A percentile compares a stretch with the other conserved stretches of the same genome.
phyloP scores from a whole-genome alignment of 2,797 vertebrate species.

The Sarcophilus harrisii region DNA sequence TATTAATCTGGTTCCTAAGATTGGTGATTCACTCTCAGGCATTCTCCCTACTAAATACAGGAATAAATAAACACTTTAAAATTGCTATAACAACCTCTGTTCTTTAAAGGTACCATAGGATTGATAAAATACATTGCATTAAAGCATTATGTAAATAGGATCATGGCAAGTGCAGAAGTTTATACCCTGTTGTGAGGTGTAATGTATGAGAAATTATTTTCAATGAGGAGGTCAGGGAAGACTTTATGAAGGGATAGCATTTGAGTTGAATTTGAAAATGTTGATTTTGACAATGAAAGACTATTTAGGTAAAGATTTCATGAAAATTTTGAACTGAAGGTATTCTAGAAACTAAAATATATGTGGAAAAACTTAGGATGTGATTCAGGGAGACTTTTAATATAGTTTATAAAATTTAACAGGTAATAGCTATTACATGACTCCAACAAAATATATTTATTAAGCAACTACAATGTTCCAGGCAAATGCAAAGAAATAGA shows the following conservation, averaged over 20 bases:
- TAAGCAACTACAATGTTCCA: background rate
- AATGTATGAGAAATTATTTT: background rate
- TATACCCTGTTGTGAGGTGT: background rate
- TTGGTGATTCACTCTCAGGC: background rate
- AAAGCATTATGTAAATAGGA: background rate
- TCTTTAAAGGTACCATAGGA: background rate
- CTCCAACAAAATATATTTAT: background rate
- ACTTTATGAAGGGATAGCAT: background rate
- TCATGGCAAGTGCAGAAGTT: background rate
- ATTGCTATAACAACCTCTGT: background rate
- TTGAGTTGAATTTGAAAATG: background rate
- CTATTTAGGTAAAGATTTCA: background rate
- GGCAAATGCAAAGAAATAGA: too few species aligned
- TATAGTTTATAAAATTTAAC: too few species aligned
- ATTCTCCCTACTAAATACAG: background rate
- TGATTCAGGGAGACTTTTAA: background rate
- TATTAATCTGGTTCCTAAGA: background rate
- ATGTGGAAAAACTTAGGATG: background rate
- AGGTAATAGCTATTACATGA: background rate
- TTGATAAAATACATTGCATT: background rate
- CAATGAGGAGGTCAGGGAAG: background rate
- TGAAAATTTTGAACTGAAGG: too few species aligned
- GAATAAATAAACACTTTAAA: too few species aligned
- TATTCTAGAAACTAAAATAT: background rate
- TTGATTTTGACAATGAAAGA: background rate